Base-by-base conservation (phyloP, 1,140 invertebrate species). In the Ceratosolen fusciceps region DNA sequence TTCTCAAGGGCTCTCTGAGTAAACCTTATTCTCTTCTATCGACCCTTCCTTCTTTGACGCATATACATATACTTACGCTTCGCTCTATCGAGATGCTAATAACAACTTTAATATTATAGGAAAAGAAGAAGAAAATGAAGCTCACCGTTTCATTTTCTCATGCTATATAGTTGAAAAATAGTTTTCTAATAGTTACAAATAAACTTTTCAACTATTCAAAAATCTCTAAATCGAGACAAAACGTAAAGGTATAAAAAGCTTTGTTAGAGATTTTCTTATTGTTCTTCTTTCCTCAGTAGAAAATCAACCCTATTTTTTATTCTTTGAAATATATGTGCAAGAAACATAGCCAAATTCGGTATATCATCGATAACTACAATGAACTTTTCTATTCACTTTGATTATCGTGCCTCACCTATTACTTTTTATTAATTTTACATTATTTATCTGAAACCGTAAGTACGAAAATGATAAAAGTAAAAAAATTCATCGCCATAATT, bases 61-160 rank as follows among this genome's bases (percentile, higher is more conserved):
- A 16, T 52, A 72, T 54, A 52, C n/a, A 67, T 3, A 79, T 49
- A 73, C 29, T 65, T 74, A 47, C 43, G 29, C 60, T 79, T 74
- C 54, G 24, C 31, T 54, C 24, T 26, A 56, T 56, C 31, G 4
- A 67, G 7, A 73, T 10, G 31, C 19, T 4, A 65, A 52, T 21
- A 65, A 62, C n/a, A 78, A 78, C 70, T 60, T 49, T 31, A 70
- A 49, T 31, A 52, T 24, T 62, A 34, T 29, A 31, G 24, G 26
- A 12, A 60, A 78, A 78, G n/a, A 29, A 73, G 26, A 49, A 73
- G n/a, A 73, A 73, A 65, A 43, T 10, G 21, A 21, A 16, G 49
- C 10, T 12, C 12, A 12, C n/a, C 39, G 12, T 12, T 43, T 43
- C 5, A 12, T 43, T 43, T 43, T 43, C 39, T 43, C 12, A 43